These are phyloP conservation scores for Eumerus sabulonum DNA, from an alignment of 2,888 invertebrate species.

Conservation along the genomic window DNA sequence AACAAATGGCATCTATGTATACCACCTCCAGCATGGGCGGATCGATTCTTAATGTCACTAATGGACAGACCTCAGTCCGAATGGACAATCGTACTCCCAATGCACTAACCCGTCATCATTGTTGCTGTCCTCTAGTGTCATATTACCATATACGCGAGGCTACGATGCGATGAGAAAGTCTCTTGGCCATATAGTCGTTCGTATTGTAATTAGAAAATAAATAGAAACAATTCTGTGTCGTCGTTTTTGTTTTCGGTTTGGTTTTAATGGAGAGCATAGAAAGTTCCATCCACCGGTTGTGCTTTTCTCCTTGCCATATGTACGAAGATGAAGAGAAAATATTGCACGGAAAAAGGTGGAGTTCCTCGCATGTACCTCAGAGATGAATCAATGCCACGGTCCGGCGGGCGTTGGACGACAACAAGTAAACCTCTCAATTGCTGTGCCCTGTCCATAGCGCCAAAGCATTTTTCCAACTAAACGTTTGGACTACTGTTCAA, in stretches of 20 bases:
- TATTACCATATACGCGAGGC: conserved; percentile 48
- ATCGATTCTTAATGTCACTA: conserved; percentile 61
- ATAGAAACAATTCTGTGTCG: too few species aligned
- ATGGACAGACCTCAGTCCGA: conserved; percentile 10
- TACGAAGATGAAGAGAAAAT: too few species aligned
- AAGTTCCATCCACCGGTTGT: conserved; percentile 35
- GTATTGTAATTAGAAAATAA: conserved; percentile 47
- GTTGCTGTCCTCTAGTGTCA: conserved; percentile 54
- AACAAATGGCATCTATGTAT: conserved; percentile 31
- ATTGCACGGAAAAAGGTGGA: conserved; percentile 25
- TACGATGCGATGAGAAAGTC: conserved; percentile 44
- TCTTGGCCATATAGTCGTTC: conserved; percentile 34
- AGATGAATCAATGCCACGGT: too few species aligned
- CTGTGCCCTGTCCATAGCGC: too few species aligned
- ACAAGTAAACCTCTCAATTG: too few species aligned
- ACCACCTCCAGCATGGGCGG: conserved; percentile 44
- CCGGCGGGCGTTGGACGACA: too few species aligned
- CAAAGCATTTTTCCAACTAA: background rate
- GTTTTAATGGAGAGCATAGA: conserved; percentile 28
- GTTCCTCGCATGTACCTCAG: conserved; percentile 20
- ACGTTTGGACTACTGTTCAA: too few species aligned
- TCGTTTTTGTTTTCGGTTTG: conserved; percentile 16
- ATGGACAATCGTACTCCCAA: too few species aligned
- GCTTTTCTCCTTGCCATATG: too few species aligned
- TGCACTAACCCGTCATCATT: too few species aligned